These are phyloP conservation scores for Gallinago media DNA, from an alignment of 2,113 vertebrate genomes.

Conservation along the genomic window DNA sequence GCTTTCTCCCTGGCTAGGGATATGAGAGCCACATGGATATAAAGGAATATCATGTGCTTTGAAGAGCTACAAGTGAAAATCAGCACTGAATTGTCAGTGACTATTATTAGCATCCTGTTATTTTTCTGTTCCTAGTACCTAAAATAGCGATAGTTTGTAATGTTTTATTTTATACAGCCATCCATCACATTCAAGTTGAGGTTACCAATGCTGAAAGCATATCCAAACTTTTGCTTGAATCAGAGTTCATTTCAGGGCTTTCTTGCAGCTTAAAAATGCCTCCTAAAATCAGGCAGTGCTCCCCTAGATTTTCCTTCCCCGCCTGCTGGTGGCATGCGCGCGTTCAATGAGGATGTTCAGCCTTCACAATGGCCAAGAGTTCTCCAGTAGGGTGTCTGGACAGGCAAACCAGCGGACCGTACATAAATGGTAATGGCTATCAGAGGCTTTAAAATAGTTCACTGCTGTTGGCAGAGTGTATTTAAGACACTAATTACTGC, in stretches of 20 bases:
- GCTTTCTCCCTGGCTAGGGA: neutral
- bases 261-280: neutral
- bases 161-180: neutral
- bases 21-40: accelerated
- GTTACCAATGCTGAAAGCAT: neutral
- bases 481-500: neutral
- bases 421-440: neutral
- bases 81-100: neutral
- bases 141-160: neutral
- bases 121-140: neutral
- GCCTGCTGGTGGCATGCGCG: neutral
- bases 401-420: neutral
- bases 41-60: neutral
- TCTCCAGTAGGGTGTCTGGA: neutral
- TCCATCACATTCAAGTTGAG: neutral
- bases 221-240: neutral
- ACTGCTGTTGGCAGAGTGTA: neutral
- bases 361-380: neutral
- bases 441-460: neutral
- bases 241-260: neutral
- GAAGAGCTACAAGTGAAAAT: neutral
- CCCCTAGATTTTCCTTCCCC: accelerated
- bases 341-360: neutral
- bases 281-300: neutral
- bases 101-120: slow-evolving; percentile 14